Base-by-base conservation (phyloP, 1,140 invertebrate species). In the Stegodyphus mimosarum region DNA sequence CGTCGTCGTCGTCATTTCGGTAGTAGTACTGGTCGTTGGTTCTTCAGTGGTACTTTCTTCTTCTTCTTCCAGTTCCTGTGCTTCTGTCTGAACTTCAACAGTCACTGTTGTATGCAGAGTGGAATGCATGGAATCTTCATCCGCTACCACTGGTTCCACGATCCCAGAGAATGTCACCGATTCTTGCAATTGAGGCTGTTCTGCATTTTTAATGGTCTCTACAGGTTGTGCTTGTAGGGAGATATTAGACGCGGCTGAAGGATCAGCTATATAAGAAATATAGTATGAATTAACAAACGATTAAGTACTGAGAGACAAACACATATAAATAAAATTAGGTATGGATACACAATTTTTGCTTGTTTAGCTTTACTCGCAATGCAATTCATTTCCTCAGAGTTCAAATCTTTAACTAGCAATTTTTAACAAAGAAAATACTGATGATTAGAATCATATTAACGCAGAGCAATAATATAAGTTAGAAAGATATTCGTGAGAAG, bases 71-170 rank as follows among this genome's bases (percentile, higher is more conserved):
- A 11, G 1, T 60, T 60, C 55, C 15, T 60, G 9, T 60, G 55
- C 1, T 60, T 60, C 55, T 17, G 64, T 67, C n/a, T 15, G 11
- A 17, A 15, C 17, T 7, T 83, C 70, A 7, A 84, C 72, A 3
- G 72, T 69, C 5, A 84, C 81, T 70, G 81, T 84, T 6, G 81
- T 84, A 73, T 75, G 73, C 5, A 84, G 18, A 1, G 81, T 84
- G 6, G 72, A 75, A 6, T n/a, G 15, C 0, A 55, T 74, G 6
- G 60, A 9, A n/a, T 81, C 79, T 66, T 83, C 76, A 11, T 80
- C 81, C 5, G 63, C 81, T 5, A 51, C 72, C 0, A 69, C 81
- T 1, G 81, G 49, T 49, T 75, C 81, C 0, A 84, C 4, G 5
- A 83, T 7, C 5, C 77, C 79, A 5, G 79, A 63, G 64, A 84